Evolutionary conservation across 2,797 vertebrate species (phyloP).

Genomic region (Thamnophis elegans): DNA sequence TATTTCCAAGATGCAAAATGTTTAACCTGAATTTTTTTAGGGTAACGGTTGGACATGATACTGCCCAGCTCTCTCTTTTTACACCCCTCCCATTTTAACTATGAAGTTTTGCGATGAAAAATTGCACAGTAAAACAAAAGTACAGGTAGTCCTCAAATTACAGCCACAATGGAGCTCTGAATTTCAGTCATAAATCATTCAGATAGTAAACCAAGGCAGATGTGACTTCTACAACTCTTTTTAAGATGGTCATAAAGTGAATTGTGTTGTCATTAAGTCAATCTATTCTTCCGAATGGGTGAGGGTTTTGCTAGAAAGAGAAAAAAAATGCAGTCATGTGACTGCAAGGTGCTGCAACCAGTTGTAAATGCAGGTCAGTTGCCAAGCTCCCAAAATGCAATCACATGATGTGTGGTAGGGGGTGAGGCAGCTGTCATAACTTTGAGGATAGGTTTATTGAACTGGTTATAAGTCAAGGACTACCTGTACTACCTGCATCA

Average conservation of each 20-base stretch:
- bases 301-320: neutral
- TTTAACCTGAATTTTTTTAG: neutral
- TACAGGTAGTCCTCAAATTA: neutral
- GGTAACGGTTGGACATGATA: neutral
- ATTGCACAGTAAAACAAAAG: neutral
- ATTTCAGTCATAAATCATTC: neutral
- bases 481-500: neutral
- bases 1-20: neutral
- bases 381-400: neutral
- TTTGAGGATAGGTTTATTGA: neutral
- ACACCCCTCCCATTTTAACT: neutral
- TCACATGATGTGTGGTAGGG: neutral
- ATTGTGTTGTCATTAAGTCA: neutral
- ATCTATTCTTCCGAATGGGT: neutral
- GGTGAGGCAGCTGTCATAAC: neutral
- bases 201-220: neutral
- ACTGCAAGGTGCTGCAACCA: neutral
- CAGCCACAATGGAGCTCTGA: neutral
- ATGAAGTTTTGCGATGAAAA: neutral
- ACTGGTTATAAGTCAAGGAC: neutral
- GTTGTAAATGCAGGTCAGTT: neutral
- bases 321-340: neutral
- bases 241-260: neutral
- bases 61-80: neutral
- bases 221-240: neutral